Conservation (phyloP, 2,888 invertebrate genomes). For the Leptodirus hochenwartii region DNA sequence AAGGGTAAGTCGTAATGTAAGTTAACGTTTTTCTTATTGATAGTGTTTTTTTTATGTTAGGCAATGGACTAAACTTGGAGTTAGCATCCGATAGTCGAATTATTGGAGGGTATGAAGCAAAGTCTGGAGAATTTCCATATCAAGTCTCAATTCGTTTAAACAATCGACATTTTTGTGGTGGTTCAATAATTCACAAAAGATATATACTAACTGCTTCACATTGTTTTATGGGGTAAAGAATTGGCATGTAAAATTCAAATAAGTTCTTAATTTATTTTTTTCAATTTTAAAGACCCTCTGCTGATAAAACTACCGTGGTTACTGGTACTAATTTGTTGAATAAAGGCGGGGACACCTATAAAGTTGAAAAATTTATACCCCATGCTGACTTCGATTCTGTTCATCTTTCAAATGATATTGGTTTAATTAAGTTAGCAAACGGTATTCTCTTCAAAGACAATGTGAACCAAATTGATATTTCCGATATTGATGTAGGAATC, state of each 20-base stretch:
- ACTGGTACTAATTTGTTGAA: slow-evolving; percentile 20
- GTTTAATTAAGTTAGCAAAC: slow-evolving; percentile 11
- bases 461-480: slow-evolving; percentile 16
- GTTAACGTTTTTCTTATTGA: too few species aligned
- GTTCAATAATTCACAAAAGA: neutral
- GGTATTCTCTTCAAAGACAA: slow-evolving; percentile 10
- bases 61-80: too few species aligned
- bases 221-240: neutral
- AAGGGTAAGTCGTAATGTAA: too few species aligned
- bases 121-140: neutral
- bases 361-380: slow-evolving; percentile 16
- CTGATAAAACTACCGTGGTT: slow-evolving; percentile 18
- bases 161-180: slow-evolving; percentile 1
- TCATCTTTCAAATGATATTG: slow-evolving; percentile 13
- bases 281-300: slow-evolving; percentile 12
- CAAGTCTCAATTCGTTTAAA: neutral
- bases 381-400: slow-evolving; percentile 11
- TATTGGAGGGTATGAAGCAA: neutral
- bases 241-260: too few species aligned
- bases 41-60: too few species aligned
- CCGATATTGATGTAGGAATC: slow-evolving; percentile 20
- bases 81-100: slow-evolving; percentile 8
- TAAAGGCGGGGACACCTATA: slow-evolving; percentile 18
- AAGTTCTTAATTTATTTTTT: too few species aligned
- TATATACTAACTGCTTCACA: neutral